Evolutionary conservation across 2,113 vertebrate genomes (phyloP), one percentile per base, ranked within the genome.

Genomic region (Dolichotis patagonum): DNA sequence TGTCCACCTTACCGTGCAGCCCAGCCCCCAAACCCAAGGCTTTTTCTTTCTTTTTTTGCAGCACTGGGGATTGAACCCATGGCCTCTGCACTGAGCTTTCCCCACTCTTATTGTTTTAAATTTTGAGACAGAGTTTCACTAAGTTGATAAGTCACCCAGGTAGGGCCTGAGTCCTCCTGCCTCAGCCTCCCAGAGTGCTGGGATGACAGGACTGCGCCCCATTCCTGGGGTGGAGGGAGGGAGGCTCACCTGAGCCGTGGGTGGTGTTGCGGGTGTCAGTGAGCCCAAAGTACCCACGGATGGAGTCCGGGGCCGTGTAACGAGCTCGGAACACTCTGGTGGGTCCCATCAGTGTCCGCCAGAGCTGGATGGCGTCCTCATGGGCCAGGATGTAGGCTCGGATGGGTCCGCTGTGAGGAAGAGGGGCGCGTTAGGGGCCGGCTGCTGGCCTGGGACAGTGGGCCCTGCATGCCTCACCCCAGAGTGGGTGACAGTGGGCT

Each of bases 231-330:
- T 52, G 67, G 58, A 38, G 9, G 46, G 38, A 80, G 77, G 63
- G 14, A 28, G 83, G 49, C 96, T 96, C 96, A 99, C 99, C 99
- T 98, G 99, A 99, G 88, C 99, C 99, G 0, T 99, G 99, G 17
- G 99, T 99, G 3, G 99, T 99, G 92, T 99, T 99, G 91, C 99
- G 99, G 75, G 99, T 99, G 98, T 99, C 99, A 0, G 99, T 99
- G 97, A 99, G 99, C 78, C 99, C 99, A 0, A 99, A 99, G 63
- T 98, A 98, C 49, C 98, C 99, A 24, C 99, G 99, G 92, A 99
- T 99, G 62, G 99, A 99, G 58, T 98, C 95, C 0, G 99, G 99
- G 3, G 99, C 98, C 0, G 97, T 98, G 96, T 99, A 98, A 86
- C 98, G 99, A 35, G 99, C 99, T 98, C 91, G 98, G 97, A 99